Percentiles rank a stretch among this genome's conserved stretches.
phyloP scores from a whole-genome alignment of 2,888 invertebrate genomes.

The Rhorus exstirpatorius region DNA sequence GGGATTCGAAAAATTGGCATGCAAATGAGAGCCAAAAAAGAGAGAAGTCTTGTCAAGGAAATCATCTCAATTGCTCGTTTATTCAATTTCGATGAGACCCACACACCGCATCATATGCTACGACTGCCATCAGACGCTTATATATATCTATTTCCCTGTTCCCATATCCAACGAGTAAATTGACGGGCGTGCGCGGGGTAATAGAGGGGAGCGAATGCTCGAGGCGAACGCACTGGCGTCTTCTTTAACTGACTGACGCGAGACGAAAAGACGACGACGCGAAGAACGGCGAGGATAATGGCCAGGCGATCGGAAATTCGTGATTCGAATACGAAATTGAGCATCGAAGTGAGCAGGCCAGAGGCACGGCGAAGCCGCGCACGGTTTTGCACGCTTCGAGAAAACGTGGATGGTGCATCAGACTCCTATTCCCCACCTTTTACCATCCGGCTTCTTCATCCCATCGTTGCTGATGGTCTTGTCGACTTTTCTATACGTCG shows the following conservation, averaged over 20 bases:
- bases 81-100: constrained; percentile 50
- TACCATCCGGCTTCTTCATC: constrained; percentile 19
- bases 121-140: constrained; percentile 30
- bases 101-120: constrained; percentile 10
- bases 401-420: constrained; percentile 54
- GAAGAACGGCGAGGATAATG: constrained; percentile 69
- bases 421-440: constrained; percentile 34
- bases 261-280: constrained; percentile 42
- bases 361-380: constrained; percentile 22
- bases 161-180: constrained; percentile 27
- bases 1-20: background rate
- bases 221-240: constrained; percentile 53
- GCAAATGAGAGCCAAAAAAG: background rate
- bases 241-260: constrained; percentile 63
- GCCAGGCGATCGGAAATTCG: constrained; percentile 70
- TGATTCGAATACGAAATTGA: constrained; percentile 70
- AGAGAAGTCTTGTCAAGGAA: constrained; percentile 1
- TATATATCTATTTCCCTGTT: background rate
- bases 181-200: constrained; percentile 10
- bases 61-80: constrained; percentile 17
- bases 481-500: constrained; percentile 63
- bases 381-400: constrained; percentile 59
- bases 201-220: constrained; percentile 29
- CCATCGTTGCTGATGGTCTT: constrained; percentile 24
- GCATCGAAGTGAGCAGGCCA: constrained; percentile 54